Evolutionary conservation across 2,888 invertebrate species (phyloP).

Genomic region (Notodonta dromedarius): DNA sequence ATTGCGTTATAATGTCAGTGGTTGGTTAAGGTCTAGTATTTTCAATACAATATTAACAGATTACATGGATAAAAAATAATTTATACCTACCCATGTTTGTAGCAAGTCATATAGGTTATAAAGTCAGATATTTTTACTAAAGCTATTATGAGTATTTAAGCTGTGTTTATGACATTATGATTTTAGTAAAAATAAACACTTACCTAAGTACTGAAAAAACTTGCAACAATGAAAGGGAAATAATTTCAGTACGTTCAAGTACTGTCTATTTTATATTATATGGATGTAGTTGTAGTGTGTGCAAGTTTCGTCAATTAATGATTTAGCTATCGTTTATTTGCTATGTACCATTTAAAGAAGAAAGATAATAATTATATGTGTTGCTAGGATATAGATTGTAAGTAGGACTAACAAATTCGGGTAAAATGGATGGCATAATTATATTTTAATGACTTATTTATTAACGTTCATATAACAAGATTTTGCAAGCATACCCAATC

Average conservation of each 20-base stretch:
- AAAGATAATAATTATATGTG: slow-evolving; percentile 29
- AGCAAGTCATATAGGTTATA: not conserved
- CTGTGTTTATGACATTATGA: slow-evolving; percentile 5
- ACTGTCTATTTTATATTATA: slow-evolving; percentile 37
- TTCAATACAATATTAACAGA: not conserved
- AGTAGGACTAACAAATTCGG: slow-evolving; percentile 42
- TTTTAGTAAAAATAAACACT: slow-evolving; percentile 22
- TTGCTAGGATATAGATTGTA: slow-evolving; percentile 37
- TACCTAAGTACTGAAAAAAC: not conserved
- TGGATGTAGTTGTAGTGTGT: slow-evolving; percentile 27
- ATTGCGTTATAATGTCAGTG: slow-evolving; percentile 18
- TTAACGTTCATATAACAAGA: not conserved
- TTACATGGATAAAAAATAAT: slow-evolving; percentile 19
- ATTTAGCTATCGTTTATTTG: slow-evolving; percentile 35
- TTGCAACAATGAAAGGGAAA: slow-evolving; percentile 31
- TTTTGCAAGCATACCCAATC: too few species aligned
- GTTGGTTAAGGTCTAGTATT: not conserved
- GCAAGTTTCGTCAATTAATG: slow-evolving; percentile 53
- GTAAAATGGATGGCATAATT: not conserved
- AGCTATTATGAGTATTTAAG: not conserved
- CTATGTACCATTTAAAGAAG: slow-evolving; percentile 27
- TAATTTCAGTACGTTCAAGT: slow-evolving; percentile 50
- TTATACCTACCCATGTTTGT: slow-evolving; percentile 12
- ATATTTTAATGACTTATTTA: not conserved
- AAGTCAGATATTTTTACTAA: slow-evolving; percentile 13